phyloP scores from a whole-genome alignment of 2,888 invertebrate genomes.

The Latheticus oryzae region DNA sequence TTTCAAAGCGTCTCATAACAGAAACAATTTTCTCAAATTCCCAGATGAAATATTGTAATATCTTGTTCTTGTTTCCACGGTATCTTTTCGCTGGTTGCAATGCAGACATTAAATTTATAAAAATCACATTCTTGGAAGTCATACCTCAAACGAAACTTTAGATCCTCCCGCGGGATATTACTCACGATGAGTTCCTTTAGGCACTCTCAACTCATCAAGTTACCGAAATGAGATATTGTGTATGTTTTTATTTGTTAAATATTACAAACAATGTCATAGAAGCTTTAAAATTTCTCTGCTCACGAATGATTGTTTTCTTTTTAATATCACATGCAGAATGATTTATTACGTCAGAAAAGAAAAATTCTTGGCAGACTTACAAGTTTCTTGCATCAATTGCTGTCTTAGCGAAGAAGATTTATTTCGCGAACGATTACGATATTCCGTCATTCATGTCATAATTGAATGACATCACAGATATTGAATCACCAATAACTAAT shows the following conservation, averaged over 20 bases:
- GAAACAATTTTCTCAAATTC: slow-evolving; percentile 27
- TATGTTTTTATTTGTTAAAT: slow-evolving; percentile 23
- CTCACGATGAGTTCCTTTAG: slow-evolving; percentile 9
- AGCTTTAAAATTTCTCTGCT: slow-evolving; percentile 23
- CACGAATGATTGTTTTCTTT: slow-evolving; percentile 23
- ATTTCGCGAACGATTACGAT: slow-evolving; percentile 19
- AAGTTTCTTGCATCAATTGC: slow-evolving; percentile 39
- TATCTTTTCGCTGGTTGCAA: slow-evolving; percentile 29
- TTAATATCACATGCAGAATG: slow-evolving; percentile 33
- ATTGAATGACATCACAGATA: slow-evolving; percentile 24
- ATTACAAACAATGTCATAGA: slow-evolving; percentile 7
- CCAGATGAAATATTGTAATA: slow-evolving; percentile 29
- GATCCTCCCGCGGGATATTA: slow-evolving; percentile 33
- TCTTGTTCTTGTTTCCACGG: slow-evolving; percentile 26
- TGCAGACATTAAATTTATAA: slow-evolving; percentile 30
- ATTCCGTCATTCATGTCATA: slow-evolving; percentile 18
- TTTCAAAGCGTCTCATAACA: slow-evolving; percentile 13
- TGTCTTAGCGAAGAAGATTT: slow-evolving; percentile 34
- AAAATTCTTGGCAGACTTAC: slow-evolving; percentile 36
- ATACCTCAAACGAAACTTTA: slow-evolving; percentile 33
- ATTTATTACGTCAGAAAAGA: slow-evolving; percentile 27
- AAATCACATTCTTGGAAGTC: slow-evolving; percentile 34
- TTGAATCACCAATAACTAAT: slow-evolving; percentile 22
- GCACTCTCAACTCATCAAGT: slow-evolving; percentile 20
- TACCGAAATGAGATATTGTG: slow-evolving; percentile 22